A percentile compares a stretch with the other conserved stretches of the same genome.
phyloP scores from a whole-genome alignment of 2,113 vertebrate genomes.

The Paradisaea rubra region DNA sequence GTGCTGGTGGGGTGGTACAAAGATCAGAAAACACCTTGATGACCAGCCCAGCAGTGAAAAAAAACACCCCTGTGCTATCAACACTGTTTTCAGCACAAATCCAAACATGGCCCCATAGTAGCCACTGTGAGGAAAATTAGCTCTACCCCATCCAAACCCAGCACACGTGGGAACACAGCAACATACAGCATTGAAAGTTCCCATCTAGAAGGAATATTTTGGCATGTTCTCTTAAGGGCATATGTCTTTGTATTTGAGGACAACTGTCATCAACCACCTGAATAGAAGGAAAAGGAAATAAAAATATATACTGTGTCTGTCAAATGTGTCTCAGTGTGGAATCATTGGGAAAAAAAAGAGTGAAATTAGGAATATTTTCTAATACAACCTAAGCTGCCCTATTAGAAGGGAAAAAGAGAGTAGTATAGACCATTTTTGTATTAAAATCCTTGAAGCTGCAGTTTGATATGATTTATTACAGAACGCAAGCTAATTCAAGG shows the following conservation, averaged over 20 bases:
- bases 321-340: not conserved
- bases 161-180: not conserved
- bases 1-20: not conserved
- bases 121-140: not conserved
- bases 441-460: constrained; percentile 40
- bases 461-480: constrained; percentile 30
- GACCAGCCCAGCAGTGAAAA: not conserved
- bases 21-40: not conserved
- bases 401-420: not conserved
- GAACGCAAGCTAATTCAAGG: constrained; percentile 37
- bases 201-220: not conserved
- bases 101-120: not conserved
- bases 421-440: constrained; percentile 9
- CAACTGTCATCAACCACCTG: not conserved
- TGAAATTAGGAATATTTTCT: not conserved
- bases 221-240: not conserved
- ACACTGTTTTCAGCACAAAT: not conserved
- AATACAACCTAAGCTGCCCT: not conserved
- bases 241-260: not conserved
- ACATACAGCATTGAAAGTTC: not conserved
- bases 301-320: not conserved
- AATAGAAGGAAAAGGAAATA: not conserved
- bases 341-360: not conserved
- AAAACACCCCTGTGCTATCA: not conserved
- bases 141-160: not conserved